A percentile compares a stretch with the other conserved stretches of the same genome.
Evolutionary conservation across 2,797 vertebrate species (phyloP).

Genomic region (Anolis apletophallus): DNA sequence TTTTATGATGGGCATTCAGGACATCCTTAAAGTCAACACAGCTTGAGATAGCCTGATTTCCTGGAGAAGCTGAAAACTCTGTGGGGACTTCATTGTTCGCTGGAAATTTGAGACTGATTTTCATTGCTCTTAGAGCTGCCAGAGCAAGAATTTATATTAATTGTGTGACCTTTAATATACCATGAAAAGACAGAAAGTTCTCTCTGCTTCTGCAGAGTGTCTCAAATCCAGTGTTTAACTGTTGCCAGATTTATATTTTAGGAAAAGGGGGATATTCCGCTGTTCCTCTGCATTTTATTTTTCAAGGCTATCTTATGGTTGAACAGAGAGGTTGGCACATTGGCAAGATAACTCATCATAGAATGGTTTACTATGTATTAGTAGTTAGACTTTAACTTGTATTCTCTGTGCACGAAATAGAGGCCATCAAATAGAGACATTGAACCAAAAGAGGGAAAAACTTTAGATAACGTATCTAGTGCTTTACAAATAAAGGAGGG

Average conservation of each 20-base stretch:
- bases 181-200: conserved; percentile 71
- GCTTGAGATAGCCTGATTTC: conserved; percentile 69
- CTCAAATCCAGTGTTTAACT: conserved; percentile 75
- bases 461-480: not conserved
- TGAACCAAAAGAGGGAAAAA: conserved; percentile 58
- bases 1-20: conserved; percentile 62
- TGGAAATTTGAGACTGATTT: conserved; percentile 75
- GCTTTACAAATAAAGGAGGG: not conserved
- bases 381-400: conserved; percentile 68
- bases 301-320: conserved; percentile 16
- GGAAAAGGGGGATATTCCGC: conserved; percentile 65
- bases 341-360: conserved; percentile 58
- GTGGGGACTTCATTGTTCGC: conserved; percentile 66
- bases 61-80: conserved; percentile 62
- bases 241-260: conserved; percentile 70
- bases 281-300: conserved; percentile 46
- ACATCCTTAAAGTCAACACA: conserved; percentile 68
- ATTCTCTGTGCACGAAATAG: conserved; percentile 54
- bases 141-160: conserved; percentile 75
- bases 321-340: conserved; percentile 52
- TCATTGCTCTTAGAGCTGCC: conserved; percentile 65
- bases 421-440: conserved; percentile 49
- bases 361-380: conserved; percentile 69
- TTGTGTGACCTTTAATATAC: conserved; percentile 72
- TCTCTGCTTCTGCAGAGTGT: conserved; percentile 68